phyloP scores from a whole-genome alignment of 2,113 vertebrate genomes.

The Bufo gargarizans region DNA sequence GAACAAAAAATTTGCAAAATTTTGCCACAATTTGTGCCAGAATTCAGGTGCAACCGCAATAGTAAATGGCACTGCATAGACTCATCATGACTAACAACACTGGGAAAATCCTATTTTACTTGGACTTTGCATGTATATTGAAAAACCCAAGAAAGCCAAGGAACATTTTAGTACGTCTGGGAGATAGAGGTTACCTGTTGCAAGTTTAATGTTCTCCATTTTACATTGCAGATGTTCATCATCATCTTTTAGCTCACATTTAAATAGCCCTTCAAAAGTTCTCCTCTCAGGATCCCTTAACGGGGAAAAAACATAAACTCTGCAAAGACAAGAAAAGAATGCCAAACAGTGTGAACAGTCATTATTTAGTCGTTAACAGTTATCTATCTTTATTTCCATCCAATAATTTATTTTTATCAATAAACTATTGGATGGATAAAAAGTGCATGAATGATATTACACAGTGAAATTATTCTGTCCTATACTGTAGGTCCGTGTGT shows the following conservation, averaged over 20 bases:
- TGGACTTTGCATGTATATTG: background rate
- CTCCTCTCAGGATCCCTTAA: background rate
- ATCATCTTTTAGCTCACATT: conserved; percentile 17
- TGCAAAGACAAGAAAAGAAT: conserved; percentile 15
- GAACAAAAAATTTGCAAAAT: no score
- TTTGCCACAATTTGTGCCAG: no score
- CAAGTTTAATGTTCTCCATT: conserved; percentile 1
- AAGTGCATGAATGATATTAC: background rate
- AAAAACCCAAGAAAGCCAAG: background rate
- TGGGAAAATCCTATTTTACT: no score
- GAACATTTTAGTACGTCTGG: background rate
- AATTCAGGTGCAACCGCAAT: no score
- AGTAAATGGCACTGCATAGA: no score
- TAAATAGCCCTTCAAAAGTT: conserved; percentile 52
- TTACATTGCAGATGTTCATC: background rate
- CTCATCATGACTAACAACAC: no score
- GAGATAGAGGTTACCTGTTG: conserved; percentile 10
- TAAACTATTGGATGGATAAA: no score
- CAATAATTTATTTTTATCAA: no score
- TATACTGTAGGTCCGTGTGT: background rate
- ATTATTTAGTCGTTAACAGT: background rate
- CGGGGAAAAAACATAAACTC: conserved; percentile 59
- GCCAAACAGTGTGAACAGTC: background rate
- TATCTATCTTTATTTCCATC: no score
- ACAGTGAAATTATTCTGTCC: background rate